Conservation (phyloP, 2,797 vertebrate genomes). For the Lates japonicus region DNA sequence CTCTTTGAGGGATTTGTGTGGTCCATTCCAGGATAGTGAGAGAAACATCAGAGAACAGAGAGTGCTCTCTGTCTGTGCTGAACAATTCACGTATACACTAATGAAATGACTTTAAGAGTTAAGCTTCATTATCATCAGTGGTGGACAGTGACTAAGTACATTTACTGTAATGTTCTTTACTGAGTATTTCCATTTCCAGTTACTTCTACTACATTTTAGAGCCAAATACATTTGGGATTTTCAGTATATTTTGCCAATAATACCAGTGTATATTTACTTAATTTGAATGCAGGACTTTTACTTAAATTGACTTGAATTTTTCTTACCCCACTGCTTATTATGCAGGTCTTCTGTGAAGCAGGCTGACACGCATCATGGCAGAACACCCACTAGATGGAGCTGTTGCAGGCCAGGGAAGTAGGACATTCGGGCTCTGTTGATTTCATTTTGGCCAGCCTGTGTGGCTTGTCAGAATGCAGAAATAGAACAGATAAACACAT, state of each 20-base stretch:
- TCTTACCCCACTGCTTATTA: neutral
- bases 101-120: neutral
- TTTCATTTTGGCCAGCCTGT: conserved; percentile 41
- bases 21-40: neutral
- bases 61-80: neutral
- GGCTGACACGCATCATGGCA: neutral
- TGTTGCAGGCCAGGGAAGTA: neutral
- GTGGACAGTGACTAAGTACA: neutral
- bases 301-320: neutral
- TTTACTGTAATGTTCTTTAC: neutral
- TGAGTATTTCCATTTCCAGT: neutral
- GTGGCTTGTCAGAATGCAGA: conserved; percentile 59
- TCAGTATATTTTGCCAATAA: too few relatives aligned
- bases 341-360: neutral
- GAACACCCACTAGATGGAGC: conserved; percentile 63
- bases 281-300: neutral
- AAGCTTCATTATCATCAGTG: neutral
- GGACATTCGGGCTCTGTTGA: conserved; percentile 11
- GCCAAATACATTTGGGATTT: neutral
- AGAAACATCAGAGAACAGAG: neutral
- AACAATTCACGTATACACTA: neutral
- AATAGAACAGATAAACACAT: conserved; percentile 75
- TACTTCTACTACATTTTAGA: neutral
- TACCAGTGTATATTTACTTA: neutral
- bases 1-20: neutral